A percentile compares a stretch with the other conserved stretches of the same genome.
Conservation (phyloP, 2,797 vertebrate genomes). For the Syndactyla subalaris region DNA sequence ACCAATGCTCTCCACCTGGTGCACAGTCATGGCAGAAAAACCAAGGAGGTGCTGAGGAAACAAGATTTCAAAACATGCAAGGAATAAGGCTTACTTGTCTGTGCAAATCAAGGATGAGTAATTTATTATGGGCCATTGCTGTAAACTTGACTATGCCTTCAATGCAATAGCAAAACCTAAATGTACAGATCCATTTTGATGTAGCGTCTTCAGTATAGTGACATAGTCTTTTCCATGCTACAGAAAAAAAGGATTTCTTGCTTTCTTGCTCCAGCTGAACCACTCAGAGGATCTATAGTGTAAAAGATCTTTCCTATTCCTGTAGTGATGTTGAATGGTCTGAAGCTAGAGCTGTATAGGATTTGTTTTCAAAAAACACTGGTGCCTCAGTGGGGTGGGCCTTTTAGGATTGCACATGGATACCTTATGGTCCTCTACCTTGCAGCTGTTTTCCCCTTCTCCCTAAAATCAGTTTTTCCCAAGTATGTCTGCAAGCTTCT, state of each 20-base stretch:
- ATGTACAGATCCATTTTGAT: background rate
- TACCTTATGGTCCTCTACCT: background rate
- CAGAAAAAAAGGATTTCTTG: background rate
- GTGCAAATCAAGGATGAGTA: background rate
- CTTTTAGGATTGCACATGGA: background rate
- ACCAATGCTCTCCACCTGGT: background rate
- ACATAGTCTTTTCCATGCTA: fast-evolving
- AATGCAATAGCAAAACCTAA: background rate
- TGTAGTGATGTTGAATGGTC: background rate
- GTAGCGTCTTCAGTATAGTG: background rate
- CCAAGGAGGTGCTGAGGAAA: background rate
- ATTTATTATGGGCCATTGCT: background rate
- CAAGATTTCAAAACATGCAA: background rate
- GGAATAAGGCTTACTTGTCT: background rate
- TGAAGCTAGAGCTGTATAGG: background rate
- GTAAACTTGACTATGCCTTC: background rate
- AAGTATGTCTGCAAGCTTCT: background rate
- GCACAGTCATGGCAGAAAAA: background rate
- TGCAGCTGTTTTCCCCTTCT: background rate
- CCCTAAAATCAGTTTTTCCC: background rate
- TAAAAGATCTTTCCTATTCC: background rate
- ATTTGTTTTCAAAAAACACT: background rate
- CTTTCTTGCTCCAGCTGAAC: background rate
- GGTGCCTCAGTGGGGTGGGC: background rate
- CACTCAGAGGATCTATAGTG: background rate